Evolutionary conservation across 2,797 vertebrate species (phyloP), one percentile per base, ranked within the genome.

Genomic region (Harpagifer antarcticus): DNA sequence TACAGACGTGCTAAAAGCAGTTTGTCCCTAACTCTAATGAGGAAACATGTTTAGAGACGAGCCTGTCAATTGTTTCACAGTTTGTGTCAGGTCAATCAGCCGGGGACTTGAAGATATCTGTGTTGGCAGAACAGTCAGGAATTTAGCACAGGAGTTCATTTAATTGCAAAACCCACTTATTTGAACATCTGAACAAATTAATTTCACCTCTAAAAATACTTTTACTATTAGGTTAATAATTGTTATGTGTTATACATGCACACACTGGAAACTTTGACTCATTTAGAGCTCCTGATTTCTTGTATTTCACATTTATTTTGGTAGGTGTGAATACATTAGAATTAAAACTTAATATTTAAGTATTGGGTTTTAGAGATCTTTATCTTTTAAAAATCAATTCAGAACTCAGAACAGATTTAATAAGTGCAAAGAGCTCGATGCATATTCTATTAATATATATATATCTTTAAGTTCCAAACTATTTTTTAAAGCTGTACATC

Each of bases 11-110:
- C 5, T 65, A 53, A 75, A 68, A 78, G n/a, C 27, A 65, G 27
- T 68, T 66, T 4, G 42, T 56, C 37, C 57, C n/a, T 53, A 14
- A 62, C 10, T 15, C 33, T 2, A 50, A 47, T 33, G 11, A 76
- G 62, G 8, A 55, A 37, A 2, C 1, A 13, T 71, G 15, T 71
- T 58, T 43, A 40, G 10, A 72, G 37, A 71, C 2, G 2, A 66
- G 9, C 4, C 15, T 62, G 40, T 0, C 11, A 15, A 58, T 72
- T 64, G 0, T 67, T 74, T 66, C 13, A 49, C 5, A 58, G n/a
- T 19, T 17, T 60, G 37, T 68, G 9, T 31, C 81, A 84, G 70
- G 72, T 78, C 78, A 83, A 72, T 71, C 53, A 23, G n/a, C 20
- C 48, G 5, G n/a, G 5, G 48, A 63, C n/a, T 42, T 44, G 16